Evolutionary conservation across 1,140 invertebrate species (phyloP), one percentile per base, ranked within the genome.

Genomic region (Thaumatotibia leucotreta): DNA sequence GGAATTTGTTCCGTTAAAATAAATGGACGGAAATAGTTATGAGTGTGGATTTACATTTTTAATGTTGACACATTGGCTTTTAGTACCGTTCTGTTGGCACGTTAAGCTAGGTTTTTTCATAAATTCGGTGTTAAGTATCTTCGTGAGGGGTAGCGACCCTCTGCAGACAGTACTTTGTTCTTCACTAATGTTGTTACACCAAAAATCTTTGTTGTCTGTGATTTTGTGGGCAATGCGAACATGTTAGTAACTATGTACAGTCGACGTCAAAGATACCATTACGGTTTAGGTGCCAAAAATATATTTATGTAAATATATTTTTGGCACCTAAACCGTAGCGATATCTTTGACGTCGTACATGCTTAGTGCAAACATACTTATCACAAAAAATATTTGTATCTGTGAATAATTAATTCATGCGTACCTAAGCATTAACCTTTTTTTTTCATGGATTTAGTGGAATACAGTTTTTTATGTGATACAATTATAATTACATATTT

Each of bases 1-100:
- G 77, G 79, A 79, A 80, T 80, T 79, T 76, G 77, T 81, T 65
- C 82, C 77, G 82, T 88, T 89, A 83, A 80, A 31, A 83, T 79
- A 88, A 89, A 89, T 85, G 83, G 68, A 74, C 70, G 74, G 67
- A 70, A 72, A 64, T 68, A 68, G 66, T 68, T 64, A 22, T n/a
- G 10, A 64, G 64, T 58, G 65, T 65, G 66, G 66, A 74, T 65
- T 58, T 58, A 58, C 52, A 58, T 58, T 58, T 27, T 27, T 58
- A 58, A 58, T 58, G 52, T 58, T 58, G 52, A 58, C 52, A 58
- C 24, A 27, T 58, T 27, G 23, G 52, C 23, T 27, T 58, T 58
- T 27, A 58, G 52, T 58, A 27, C 23, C 52, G 23, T 58, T 58
- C n/a, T 27, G 23, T 58, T 29, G 24, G 1, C 23, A 58, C 52